Evolutionary conservation across 2,113 vertebrate species (phyloP), one percentile per base, ranked within the genome.

Genomic region (Clinocottus analis): DNA sequence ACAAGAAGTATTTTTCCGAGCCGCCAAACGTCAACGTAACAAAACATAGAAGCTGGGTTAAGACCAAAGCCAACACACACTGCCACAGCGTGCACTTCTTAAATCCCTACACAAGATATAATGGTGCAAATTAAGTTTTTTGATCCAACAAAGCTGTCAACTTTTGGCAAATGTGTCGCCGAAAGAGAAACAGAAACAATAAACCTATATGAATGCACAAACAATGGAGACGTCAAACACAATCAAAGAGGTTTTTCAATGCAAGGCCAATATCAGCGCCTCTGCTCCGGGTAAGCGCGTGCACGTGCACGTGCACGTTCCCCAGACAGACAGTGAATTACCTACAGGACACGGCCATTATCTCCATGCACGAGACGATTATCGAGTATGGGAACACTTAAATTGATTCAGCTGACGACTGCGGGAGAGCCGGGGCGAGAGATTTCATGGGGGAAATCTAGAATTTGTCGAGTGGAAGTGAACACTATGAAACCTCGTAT

Each of bases 391-490:
- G 51, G 61, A 77, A 84, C 17, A 21, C 45, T 60, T 37, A 69
- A 77, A 78, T 66, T 61, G 59, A 78, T 84, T 80, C 33, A 67
- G 72, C 79, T 72, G 77, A 77, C 49, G 61, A n/a, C 29, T 68
- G 81, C 64, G 35, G 72, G 33, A 12, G 63, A 69, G 19, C 19
- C 14, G 49, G 9, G 49, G 9, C 1, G 49, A 47, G 56, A 47
- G 58, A 68, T 73, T 64, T 67, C 87, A 80, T n/a, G 2, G 35
- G 82, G 87, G 79, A 79, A 67, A 85, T 84, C 41, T 88, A 29
- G 53, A 45, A 58, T 58, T 45, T 25, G 2, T 77, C 3, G 8
- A 5, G 62, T 29, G 16, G 66, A 77, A 59, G 65, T 65, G 39
- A 77, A 75, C 31, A 55, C 56, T 2, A 39, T 14, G 2, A 33